Conservation (phyloP, 2,113 vertebrate genomes). For the Chroicocephalus ridibundus region DNA sequence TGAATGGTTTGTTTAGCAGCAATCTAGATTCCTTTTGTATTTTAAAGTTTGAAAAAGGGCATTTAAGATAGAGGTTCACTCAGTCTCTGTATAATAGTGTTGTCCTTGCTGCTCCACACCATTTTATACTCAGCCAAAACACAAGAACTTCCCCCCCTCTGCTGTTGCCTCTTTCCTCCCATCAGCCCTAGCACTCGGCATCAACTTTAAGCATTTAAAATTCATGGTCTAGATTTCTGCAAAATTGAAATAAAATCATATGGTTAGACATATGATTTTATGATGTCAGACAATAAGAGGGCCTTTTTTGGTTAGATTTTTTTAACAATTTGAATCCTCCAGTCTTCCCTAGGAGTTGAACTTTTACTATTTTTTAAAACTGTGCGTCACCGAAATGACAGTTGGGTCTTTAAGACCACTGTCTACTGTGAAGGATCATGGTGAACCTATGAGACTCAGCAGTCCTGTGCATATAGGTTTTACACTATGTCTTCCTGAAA, state of each 20-base stretch:
- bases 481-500: not conserved
- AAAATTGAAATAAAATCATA: not conserved
- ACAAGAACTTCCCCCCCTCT: not conserved
- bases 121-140: not conserved
- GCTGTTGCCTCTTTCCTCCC: not conserved
- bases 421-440: not conserved
- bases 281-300: not conserved
- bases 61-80: not conserved
- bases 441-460: not conserved
- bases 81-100: not conserved
- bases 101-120: not conserved
- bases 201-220: not conserved
- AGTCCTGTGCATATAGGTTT: not conserved
- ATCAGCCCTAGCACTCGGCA: rapidly evolving
- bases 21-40: not conserved
- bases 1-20: not conserved
- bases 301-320: not conserved
- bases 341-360: not conserved
- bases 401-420: not conserved
- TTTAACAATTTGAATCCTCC: not conserved
- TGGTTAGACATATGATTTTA: not conserved
- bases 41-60: not conserved
- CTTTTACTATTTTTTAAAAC: not conserved
- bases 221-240: not conserved
- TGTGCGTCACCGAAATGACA: not conserved